Conservation (phyloP, 2,888 invertebrate genomes). For the Phyllotreta cruciferae region DNA sequence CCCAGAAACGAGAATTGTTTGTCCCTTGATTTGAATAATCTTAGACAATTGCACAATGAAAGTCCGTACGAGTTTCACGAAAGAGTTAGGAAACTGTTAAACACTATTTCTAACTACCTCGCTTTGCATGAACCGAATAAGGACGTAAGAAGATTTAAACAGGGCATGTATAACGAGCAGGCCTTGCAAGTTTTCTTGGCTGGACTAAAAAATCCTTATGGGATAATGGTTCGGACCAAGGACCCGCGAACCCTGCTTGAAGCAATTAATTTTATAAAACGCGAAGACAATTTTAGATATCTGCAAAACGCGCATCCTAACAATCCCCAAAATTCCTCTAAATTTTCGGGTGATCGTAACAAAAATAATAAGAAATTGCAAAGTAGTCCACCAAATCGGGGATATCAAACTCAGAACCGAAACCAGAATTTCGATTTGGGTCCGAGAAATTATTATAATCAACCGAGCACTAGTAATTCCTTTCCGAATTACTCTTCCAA, state of each 20-base stretch:
- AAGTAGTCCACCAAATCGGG: neutral
- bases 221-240: neutral
- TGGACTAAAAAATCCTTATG: constrained; percentile 21
- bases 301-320: neutral
- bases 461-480: neutral
- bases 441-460: neutral
- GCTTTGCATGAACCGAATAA: constrained; percentile 13
- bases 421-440: no score
- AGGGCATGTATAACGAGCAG: constrained; percentile 24
- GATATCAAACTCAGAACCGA: neutral
- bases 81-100: constrained; percentile 16
- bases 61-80: constrained; percentile 18
- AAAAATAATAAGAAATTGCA: no score
- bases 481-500: neutral
- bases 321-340: neutral
- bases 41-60: constrained; percentile 3
- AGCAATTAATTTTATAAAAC: constrained; percentile 1
- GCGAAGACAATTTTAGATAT: neutral
- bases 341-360: neutral
- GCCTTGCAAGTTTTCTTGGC: constrained; percentile 24
- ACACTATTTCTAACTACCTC: constrained; percentile 21
- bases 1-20: constrained; percentile 7
- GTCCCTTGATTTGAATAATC: constrained; percentile 2
- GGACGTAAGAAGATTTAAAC: constrained; percentile 12
- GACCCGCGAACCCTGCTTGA: neutral